Evolutionary conservation across 2,888 invertebrate species (phyloP), one percentile per base, ranked within the genome.

Genomic region (Pheosia tremula): DNA sequence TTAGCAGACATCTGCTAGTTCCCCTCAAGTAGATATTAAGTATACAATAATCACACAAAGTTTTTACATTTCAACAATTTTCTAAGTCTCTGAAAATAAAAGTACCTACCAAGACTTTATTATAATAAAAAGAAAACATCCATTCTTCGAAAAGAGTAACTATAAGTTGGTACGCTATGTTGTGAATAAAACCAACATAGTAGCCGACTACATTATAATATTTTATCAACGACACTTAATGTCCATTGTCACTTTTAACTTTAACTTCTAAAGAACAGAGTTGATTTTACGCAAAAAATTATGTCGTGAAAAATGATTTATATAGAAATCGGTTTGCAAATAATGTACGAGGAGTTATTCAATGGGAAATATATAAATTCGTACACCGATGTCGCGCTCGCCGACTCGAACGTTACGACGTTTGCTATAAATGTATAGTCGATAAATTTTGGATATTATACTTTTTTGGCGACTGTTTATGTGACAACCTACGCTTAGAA

Each of bases 1-100:
- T 39, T 39, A 5, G 7, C 39, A 39, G 39, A 9, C 43, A 9
- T 47, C 47, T 47, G 5, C n/a, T 47, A 47, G 47, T n/a, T 47
- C n/a, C 47, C 4, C n/a, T 47, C 5, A 41, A 41, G 41, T 41
- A 41, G 8, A 7, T 7, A n/a, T n/a, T n/a, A 41, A 5, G 41
- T 41, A 41, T 41, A 43, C 4, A 43, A 43, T 43, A 52, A 52
- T 52, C 6, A 36, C 11, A 39, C 11, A 9, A 38, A 54, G 38
- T 56, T 56, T 52, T 56, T 56, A 41, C 41, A 56, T 13, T 13
- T 56, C 41, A n/a, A 41, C 56, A 41, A 56, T 41, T 56, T 56
- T 13, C 56, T 13, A 9, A 36, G 52, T 24, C 52, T 24, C 24
- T 4, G 0, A 11, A 38, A 10, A 9, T 37, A 37, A 53, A 11